These are phyloP conservation scores for Listronotus oregonensis DNA, from an alignment of 1,140 invertebrate genomes.

Conservation along the genomic window DNA sequence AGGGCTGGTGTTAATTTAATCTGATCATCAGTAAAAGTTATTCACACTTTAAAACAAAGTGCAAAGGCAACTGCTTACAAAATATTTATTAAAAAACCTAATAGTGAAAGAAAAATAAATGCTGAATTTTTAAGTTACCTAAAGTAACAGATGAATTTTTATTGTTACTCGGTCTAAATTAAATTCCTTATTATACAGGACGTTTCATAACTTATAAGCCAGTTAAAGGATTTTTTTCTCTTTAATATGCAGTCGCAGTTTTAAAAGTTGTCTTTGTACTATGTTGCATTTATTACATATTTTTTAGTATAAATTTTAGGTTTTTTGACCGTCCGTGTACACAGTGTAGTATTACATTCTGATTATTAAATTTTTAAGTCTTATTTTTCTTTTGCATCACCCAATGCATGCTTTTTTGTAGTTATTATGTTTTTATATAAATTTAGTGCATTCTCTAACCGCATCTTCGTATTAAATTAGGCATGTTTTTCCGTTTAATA, in stretches of 20 bases:
- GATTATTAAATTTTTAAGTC: conserved; percentile 15
- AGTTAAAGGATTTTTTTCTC: too few relatives aligned
- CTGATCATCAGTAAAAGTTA: background rate
- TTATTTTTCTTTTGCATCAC: conserved; percentile 15
- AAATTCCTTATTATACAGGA: too few relatives aligned
- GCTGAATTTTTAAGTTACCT: background rate
- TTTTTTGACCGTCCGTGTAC: conserved; percentile 41
- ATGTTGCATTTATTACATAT: conserved; percentile 3
- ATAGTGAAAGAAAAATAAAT: too few relatives aligned
- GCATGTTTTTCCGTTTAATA: too few relatives aligned
- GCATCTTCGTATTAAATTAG: background rate
- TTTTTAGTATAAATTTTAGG: background rate
- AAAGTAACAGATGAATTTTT: background rate
- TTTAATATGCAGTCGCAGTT: too few relatives aligned
- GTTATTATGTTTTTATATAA: conserved; percentile 6
- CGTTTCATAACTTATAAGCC: too few relatives aligned
- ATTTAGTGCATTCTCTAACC: background rate
- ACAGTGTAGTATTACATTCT: conserved; percentile 29
- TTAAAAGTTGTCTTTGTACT: background rate
- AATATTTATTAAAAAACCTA: too few relatives aligned
- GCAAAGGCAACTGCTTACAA: too few relatives aligned
- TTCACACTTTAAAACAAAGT: background rate
- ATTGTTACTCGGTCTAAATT: too few relatives aligned
- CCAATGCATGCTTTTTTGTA: conserved; percentile 36
- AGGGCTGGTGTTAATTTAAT: conserved; percentile 12